A percentile compares a stretch with the other conserved stretches of the same genome.
These are phyloP conservation scores for Spodoptera litura DNA, from an alignment of 1,140 invertebrate genomes.

Conservation along the genomic window DNA sequence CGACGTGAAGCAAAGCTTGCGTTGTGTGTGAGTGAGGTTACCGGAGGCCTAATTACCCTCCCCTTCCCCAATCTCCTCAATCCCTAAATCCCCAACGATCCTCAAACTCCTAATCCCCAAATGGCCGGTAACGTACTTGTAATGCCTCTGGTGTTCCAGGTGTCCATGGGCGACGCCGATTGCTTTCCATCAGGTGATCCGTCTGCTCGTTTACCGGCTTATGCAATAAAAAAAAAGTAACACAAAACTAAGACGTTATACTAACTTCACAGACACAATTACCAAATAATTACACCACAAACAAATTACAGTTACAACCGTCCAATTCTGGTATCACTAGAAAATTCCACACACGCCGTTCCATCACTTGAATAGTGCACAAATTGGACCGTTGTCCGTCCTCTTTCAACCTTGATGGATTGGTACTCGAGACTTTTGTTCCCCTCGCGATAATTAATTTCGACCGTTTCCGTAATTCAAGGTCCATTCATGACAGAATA, in stretches of 20 bases:
- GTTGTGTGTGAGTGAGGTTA: too few species aligned
- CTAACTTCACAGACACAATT: neutral
- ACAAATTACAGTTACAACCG: neutral
- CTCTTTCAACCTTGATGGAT: conserved; percentile 74
- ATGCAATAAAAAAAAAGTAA: too few species aligned
- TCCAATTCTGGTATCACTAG: conserved; percentile 4
- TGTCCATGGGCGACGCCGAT: too few species aligned
- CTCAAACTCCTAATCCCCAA: too few species aligned
- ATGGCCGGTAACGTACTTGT: too few species aligned
- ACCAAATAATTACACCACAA: conserved; percentile 2
- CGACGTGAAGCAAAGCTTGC: too few species aligned
- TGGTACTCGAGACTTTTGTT: conserved; percentile 76
- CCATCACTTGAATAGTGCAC: conserved; percentile 45
- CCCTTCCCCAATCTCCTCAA: too few species aligned
- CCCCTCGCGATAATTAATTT: conserved; percentile 72
- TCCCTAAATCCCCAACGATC: too few species aligned
- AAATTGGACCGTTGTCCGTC: conserved; percentile 69
- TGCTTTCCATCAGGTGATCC: too few species aligned
- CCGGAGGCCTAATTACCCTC: too few species aligned
- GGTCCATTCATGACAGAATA: conserved; percentile 51
- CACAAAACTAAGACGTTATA: neutral
- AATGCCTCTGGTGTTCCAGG: too few species aligned
- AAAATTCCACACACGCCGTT: conserved; percentile 19
- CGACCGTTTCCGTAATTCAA: conserved; percentile 59
- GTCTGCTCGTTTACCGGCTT: too few species aligned